Evolutionary conservation across 1,140 invertebrate genomes (phyloP).

Genomic region (Magallana angulata): DNA sequence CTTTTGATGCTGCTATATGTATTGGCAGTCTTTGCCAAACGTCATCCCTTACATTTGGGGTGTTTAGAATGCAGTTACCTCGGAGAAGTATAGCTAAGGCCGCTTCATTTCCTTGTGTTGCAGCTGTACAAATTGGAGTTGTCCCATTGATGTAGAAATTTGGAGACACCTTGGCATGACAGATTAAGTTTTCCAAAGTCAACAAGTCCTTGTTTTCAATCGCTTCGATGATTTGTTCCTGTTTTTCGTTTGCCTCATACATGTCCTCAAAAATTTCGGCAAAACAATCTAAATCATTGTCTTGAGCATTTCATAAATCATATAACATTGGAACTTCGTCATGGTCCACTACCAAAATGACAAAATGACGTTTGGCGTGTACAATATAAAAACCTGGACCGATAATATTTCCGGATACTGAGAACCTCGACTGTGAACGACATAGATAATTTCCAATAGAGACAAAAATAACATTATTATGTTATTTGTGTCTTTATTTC

Average conservation of each 20-base stretch:
- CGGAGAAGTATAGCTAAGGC: slow-evolving; percentile 63
- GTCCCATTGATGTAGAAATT: slow-evolving; percentile 61
- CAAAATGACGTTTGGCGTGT: too few relatives aligned
- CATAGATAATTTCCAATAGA: too few relatives aligned
- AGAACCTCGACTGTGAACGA: too few relatives aligned
- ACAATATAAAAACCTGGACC: too few relatives aligned
- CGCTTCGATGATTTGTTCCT: slow-evolving; percentile 54
- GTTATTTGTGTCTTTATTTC: too few relatives aligned
- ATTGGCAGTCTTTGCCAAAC: slow-evolving; percentile 72
- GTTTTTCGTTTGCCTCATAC: background rate
- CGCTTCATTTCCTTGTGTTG: slow-evolving; percentile 57
- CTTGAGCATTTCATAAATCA: too few relatives aligned
- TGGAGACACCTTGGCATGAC: slow-evolving; percentile 59
- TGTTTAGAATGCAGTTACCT: slow-evolving; percentile 57
- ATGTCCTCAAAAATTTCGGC: background rate
- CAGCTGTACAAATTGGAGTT: slow-evolving; percentile 64
- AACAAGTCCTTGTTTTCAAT: slow-evolving; percentile 59
- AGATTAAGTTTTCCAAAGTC: slow-evolving; percentile 55
- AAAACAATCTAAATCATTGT: too few relatives aligned
- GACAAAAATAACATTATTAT: too few relatives aligned
- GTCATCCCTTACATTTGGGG: slow-evolving; percentile 55
- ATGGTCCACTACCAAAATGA: too few relatives aligned
- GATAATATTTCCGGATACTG: too few relatives aligned
- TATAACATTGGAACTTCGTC: too few relatives aligned
- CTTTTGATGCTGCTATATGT: slow-evolving; percentile 72